Conservation (phyloP, 1,140 invertebrate species). For the Drosophila biarmipes region DNA sequence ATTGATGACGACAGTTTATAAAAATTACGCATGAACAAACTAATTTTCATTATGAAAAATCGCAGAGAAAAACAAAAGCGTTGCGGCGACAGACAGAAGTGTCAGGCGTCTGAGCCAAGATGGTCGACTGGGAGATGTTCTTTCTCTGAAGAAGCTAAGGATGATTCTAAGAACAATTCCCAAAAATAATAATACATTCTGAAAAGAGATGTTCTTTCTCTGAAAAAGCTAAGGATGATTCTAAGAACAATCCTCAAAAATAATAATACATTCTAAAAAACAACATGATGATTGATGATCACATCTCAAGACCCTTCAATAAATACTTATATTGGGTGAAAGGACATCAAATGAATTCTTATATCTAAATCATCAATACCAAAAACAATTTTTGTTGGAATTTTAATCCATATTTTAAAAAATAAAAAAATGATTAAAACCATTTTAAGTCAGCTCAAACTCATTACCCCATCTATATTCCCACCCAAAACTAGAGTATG, state of each 20-base stretch:
- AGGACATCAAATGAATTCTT: too few relatives aligned
- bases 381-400: too few relatives aligned
- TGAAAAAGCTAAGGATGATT: background rate
- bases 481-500: constrained; percentile 41
- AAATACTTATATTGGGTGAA: too few relatives aligned
- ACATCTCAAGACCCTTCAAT: too few relatives aligned
- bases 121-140: background rate
- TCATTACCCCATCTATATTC: background rate
- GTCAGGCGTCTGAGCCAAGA: background rate
- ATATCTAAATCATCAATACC: too few relatives aligned
- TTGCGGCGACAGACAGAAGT: constrained; percentile 22
- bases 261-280: too few relatives aligned
- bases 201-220: constrained; percentile 5
- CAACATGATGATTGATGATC: too few relatives aligned
- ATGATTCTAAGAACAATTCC: background rate
- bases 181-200: too few relatives aligned
- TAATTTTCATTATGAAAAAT: constrained; percentile 75
- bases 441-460: too few relatives aligned
- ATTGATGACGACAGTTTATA: constrained; percentile 80
- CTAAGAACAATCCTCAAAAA: background rate
- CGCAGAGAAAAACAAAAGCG: constrained; percentile 25
- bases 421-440: too few relatives aligned
- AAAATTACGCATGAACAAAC: constrained; percentile 75
- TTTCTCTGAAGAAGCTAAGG: background rate
- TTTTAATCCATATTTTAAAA: background rate